Percentiles rank a stretch among this genome's conserved stretches.
Evolutionary conservation across 2,888 invertebrate genomes (phyloP).

Genomic region (Parnassius apollo): DNA sequence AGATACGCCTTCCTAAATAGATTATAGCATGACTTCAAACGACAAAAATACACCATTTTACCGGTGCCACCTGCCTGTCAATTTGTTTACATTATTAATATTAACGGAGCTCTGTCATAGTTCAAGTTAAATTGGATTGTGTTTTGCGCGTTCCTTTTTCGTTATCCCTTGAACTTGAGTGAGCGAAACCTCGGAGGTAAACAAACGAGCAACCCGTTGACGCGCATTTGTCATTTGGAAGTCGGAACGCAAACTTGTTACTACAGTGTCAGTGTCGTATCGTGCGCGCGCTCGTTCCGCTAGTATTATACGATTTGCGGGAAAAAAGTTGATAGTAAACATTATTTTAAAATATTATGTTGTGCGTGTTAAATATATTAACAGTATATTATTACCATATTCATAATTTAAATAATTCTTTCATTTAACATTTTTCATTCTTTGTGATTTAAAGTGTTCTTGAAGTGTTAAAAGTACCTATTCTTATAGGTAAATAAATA

Average conservation of each 20-base stretch:
- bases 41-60: slow-evolving; percentile 26
- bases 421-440: not conserved
- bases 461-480: slow-evolving; percentile 30
- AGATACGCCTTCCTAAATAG: slow-evolving; percentile 18
- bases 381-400: too few relatives aligned
- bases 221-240: slow-evolving; percentile 77
- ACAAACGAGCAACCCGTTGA: slow-evolving; percentile 62
- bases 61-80: slow-evolving; percentile 33
- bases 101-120: slow-evolving; percentile 30
- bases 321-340: slow-evolving; percentile 25
- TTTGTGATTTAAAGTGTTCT: slow-evolving; percentile 25
- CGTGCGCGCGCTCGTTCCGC: slow-evolving; percentile 48
- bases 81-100: slow-evolving; percentile 27
- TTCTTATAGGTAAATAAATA: slow-evolving; percentile 38
- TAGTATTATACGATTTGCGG: slow-evolving; percentile 41
- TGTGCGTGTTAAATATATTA: too few relatives aligned
- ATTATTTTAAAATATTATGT: not conserved
- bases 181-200: slow-evolving; percentile 52
- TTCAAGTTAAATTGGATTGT: slow-evolving; percentile 40
- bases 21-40: slow-evolving; percentile 29
- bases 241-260: slow-evolving; percentile 61
- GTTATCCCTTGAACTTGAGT: slow-evolving; percentile 75
- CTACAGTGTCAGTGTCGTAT: slow-evolving; percentile 49
- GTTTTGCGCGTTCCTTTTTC: slow-evolving; percentile 41
- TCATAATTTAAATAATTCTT: not conserved